Evolutionary conservation across 2,113 vertebrate genomes (phyloP).

Genomic region (Crotalus viridis): DNA sequence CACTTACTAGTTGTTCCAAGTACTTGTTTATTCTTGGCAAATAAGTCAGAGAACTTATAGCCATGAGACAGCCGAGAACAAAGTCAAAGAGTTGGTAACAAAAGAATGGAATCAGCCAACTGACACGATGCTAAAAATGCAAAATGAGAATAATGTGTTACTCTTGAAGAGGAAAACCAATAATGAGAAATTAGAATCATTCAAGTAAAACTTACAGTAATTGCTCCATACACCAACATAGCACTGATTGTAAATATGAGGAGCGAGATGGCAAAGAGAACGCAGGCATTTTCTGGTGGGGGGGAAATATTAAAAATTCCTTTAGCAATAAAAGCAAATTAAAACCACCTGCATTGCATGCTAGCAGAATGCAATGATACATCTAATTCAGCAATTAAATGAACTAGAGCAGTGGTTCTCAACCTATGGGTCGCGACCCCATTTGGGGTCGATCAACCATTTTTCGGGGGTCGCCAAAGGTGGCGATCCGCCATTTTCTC

Average conservation of each 20-base stretch:
- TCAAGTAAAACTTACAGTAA: conserved; percentile 83
- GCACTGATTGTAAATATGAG: conserved; percentile 98
- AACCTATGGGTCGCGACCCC: too few relatives aligned
- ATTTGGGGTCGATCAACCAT: too few relatives aligned
- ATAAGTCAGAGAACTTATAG: conserved; percentile 95
- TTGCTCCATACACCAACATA: conserved; percentile 98
- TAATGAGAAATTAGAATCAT: not conserved
- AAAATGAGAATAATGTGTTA: not conserved
- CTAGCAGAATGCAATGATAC: not conserved
- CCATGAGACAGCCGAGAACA: conserved; percentile 93
- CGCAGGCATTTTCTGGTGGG: conserved; percentile 89
- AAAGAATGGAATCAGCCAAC: conserved; percentile 97
- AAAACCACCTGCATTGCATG: not conserved
- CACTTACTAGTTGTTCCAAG: conserved; percentile 91
- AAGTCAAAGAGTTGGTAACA: conserved; percentile 99
- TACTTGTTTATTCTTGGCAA: conserved; percentile 97
- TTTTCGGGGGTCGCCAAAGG: too few relatives aligned
- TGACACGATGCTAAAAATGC: conserved; percentile 84
- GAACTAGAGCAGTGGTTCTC: not conserved
- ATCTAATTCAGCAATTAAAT: not conserved
- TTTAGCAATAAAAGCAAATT: not conserved
- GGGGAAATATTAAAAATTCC: conserved; percentile 39
- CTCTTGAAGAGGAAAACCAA: not conserved
- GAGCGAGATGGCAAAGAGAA: conserved; percentile 94
- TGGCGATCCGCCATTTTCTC: too few relatives aligned